Conservation (phyloP, 2,113 vertebrate genomes). For the Capreolus pygargus region DNA sequence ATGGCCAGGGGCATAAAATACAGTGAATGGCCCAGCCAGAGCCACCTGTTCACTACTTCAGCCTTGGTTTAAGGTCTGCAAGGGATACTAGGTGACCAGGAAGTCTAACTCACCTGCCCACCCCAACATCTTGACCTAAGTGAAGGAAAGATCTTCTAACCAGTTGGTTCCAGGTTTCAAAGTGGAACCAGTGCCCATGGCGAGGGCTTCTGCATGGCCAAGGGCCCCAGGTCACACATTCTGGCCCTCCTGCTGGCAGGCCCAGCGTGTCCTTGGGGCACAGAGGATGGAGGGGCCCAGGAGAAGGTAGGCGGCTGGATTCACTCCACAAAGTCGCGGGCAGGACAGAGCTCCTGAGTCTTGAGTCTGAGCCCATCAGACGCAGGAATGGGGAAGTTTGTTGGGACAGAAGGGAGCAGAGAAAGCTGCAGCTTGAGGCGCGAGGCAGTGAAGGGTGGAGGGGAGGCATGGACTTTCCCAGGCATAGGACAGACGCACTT, state of each 20-base stretch:
- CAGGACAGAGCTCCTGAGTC: neutral
- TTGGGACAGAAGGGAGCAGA: neutral
- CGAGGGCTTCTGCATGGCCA: rapidly evolving
- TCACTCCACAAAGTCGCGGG: neutral
- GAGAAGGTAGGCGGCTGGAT: neutral
- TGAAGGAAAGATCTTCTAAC: neutral
- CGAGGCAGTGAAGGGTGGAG: neutral
- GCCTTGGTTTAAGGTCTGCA: neutral
- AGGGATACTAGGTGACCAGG: neutral
- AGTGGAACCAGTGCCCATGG: neutral
- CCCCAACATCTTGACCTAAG: neutral
- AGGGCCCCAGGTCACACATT: neutral
- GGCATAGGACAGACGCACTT: neutral
- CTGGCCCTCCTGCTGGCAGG: neutral
- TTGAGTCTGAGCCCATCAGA: neutral
- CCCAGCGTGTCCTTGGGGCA: neutral
- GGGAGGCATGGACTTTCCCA: neutral
- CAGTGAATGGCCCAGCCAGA: neutral
- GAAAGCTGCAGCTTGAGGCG: neutral
- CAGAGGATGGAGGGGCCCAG: neutral
- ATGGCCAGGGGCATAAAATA: neutral
- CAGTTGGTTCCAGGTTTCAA: neutral
- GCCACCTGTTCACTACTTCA: neutral
- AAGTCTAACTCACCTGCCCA: neutral
- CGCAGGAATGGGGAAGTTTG: neutral